A percentile compares a stretch with the other conserved stretches of the same genome.
phyloP scores from a whole-genome alignment of 92 coral and sea anemone genomes.

The Galaxea fascicularis region DNA sequence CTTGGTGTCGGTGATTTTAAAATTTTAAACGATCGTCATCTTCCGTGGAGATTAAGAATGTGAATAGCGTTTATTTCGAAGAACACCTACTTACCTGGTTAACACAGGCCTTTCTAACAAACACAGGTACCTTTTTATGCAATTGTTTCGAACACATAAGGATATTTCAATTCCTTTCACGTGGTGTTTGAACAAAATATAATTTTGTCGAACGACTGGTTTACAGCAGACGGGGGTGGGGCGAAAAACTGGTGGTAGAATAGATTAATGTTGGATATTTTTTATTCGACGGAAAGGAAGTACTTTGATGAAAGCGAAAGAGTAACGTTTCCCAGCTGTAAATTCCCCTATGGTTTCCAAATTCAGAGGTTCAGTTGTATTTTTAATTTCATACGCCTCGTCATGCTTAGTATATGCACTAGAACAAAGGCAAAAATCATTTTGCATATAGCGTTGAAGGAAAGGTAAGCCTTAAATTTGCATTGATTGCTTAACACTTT shows the following conservation, averaged over 20 bases:
- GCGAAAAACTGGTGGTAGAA: constrained; percentile 47
- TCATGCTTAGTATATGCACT: constrained; percentile 8
- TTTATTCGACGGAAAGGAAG: constrained; percentile 13
- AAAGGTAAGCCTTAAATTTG: constrained; percentile 37
- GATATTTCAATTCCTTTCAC: constrained; percentile 8
- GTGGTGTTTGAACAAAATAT: constrained; percentile 7
- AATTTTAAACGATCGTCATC: constrained; percentile 6
- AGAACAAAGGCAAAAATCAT: constrained; percentile 17
- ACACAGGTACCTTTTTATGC: background rate
- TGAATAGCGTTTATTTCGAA: background rate
- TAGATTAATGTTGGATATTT: constrained; percentile 4
- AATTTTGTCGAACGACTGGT: constrained; percentile 36
- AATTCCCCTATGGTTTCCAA: constrained; percentile 1
- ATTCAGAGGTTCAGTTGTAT: too few relatives aligned
- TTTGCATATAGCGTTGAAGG: constrained; percentile 19
- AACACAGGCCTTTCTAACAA: background rate
- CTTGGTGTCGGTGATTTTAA: background rate
- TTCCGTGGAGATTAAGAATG: background rate
- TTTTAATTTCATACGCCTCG: background rate
- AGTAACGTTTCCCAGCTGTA: background rate
- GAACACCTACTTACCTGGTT: background rate
- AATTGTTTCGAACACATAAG: background rate
- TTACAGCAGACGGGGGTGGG: constrained; percentile 47
- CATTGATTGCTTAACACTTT: constrained; percentile 16
- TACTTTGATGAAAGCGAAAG: constrained; percentile 23